Conservation (phyloP, 2,113 vertebrate genomes). For the Oncorhynchus gorbuscha region DNA sequence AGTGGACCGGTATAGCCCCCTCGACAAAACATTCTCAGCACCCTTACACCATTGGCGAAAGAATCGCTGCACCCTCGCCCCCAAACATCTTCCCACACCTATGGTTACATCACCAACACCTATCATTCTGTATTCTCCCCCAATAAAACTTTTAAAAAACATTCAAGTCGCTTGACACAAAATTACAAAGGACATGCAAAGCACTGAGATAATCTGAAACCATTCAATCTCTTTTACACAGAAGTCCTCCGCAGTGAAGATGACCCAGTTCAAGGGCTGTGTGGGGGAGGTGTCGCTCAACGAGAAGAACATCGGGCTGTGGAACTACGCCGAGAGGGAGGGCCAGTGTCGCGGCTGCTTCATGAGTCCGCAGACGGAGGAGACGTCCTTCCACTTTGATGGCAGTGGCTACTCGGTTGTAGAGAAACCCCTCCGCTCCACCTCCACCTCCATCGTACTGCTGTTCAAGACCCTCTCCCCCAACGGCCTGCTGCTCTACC, state of each 20-base stretch:
- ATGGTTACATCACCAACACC: no score
- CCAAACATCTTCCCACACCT: no score
- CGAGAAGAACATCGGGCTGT: slow-evolving; percentile 85
- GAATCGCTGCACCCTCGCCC: no score
- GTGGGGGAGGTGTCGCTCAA: slow-evolving; percentile 85
- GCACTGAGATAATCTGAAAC: no score
- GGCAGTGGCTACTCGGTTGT: slow-evolving; percentile 90
- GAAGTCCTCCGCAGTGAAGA: slow-evolving; percentile 77
- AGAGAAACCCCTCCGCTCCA: slow-evolving; percentile 84
- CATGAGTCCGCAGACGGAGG: slow-evolving; percentile 87
- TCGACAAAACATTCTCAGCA: no score
- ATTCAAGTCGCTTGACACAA: no score
- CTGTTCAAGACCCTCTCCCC: slow-evolving; percentile 91
- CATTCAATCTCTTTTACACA: slow-evolving; percentile 41
- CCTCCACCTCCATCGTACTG: slow-evolving; percentile 85
- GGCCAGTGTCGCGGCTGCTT: slow-evolving; percentile 89
- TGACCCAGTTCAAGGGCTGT: slow-evolving; percentile 87
- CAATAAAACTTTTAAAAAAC: no score
- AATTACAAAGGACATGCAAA: no score
- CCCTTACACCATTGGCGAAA: no score
- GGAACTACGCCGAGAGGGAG: slow-evolving; percentile 86
- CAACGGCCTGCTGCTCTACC: slow-evolving; percentile 86
- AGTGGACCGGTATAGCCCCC: no score
- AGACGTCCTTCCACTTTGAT: slow-evolving; percentile 90
- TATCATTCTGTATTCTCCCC: no score